Base-by-base conservation (phyloP, 2,113 vertebrate genomes). In the Acanthisitta chloris region DNA sequence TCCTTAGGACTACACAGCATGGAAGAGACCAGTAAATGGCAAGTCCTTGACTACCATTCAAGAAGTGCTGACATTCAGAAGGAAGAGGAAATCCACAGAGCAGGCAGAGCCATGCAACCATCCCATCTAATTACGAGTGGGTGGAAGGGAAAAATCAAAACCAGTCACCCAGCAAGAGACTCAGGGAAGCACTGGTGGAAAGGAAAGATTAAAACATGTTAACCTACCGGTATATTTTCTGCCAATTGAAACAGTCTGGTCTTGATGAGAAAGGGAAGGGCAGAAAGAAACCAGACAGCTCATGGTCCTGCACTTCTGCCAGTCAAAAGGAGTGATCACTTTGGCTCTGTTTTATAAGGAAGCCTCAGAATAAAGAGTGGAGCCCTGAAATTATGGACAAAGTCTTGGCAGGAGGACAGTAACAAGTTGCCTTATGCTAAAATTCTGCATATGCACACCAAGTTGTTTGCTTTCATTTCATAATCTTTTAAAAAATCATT, bases 11-110 rank as follows among this genome's bases (percentile, higher is more conserved):
- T 51, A 46, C 1, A 45, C 42, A 80, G 79, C 45, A 65, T 34
- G 45, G 67, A 90, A 80, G 57, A 86, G 66, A 77, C 33, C 66
- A 61, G 45, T 82, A 66, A 69, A 57, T 18, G 7, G 3, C 59
- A 73, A 24, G 29, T 62, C 73, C 38, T 3, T 57, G 81, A 52
- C 81, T 84, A 70, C 62, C 42, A 36, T 48, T 93, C 42, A 65
- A 91, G 88, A 90, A 73, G 46, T 95, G 64, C 86, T 92, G 74
- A 89, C 62, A 77, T 38, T 48, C 54, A 88, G 82, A 52, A 94
- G 74, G 81, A 96, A 97, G 85, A 96, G 92, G 96, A 94, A 96
- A 96, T 90, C 85, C 94, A 95, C 82, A 92, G 38, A 70, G 58
- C 79, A 92, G 93, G 81, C 81, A 93, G 76, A 92, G 91, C 88